These are phyloP conservation scores for Vidua macroura DNA, from an alignment of 2,113 vertebrate genomes.

Conservation along the genomic window DNA sequence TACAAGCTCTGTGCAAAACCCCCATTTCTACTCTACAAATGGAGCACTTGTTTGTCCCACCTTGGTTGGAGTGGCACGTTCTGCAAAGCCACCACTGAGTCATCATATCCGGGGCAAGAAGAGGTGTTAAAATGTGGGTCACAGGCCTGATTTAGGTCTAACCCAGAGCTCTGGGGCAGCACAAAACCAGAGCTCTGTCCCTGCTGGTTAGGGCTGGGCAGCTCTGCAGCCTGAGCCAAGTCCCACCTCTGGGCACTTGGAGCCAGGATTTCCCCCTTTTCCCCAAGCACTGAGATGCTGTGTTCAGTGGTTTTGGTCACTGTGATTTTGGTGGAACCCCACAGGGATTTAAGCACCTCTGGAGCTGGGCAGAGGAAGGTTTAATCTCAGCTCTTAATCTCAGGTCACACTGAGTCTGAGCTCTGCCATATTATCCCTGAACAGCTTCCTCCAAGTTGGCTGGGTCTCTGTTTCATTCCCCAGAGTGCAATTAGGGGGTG, in stretches of 20 bases:
- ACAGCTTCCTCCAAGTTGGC: background rate
- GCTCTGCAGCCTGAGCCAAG: no score
- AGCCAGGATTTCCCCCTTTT: background rate
- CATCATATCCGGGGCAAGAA: background rate
- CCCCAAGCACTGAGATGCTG: background rate
- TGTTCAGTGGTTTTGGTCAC: background rate
- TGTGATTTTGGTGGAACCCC: background rate
- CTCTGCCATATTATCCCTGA: fast-evolving
- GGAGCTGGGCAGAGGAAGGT: background rate
- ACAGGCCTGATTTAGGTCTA: background rate
- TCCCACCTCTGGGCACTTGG: background rate
- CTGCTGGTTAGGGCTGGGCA: background rate
- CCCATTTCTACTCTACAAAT: background rate
- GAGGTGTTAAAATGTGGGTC: background rate
- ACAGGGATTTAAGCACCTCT: background rate
- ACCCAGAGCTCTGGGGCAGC: background rate
- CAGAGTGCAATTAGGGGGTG: background rate
- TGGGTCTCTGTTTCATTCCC: fast-evolving
- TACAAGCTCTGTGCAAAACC: background rate
- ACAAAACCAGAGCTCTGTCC: background rate
- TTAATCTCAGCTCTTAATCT: background rate
- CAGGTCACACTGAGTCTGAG: background rate
- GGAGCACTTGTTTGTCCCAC: background rate
- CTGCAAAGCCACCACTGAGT: background rate
- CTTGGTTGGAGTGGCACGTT: background rate